Evolutionary conservation across 2,113 vertebrate genomes (phyloP).

Genomic region (Chamaea fasciata): DNA sequence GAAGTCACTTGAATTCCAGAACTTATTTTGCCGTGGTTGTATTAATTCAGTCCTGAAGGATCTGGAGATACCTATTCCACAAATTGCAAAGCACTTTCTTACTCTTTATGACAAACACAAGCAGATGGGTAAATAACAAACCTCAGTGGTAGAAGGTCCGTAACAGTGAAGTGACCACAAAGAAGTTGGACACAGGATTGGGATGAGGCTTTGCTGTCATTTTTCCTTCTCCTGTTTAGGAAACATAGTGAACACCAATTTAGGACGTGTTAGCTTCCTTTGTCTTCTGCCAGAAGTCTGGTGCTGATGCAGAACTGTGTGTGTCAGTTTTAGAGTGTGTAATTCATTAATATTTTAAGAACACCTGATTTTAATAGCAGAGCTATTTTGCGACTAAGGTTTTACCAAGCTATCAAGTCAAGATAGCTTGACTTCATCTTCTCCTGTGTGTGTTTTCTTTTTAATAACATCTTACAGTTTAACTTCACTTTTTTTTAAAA

Average conservation of each 20-base stretch:
- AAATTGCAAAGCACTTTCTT: neutral
- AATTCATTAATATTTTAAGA: neutral
- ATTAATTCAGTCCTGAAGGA: neutral
- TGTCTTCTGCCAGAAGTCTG: neutral
- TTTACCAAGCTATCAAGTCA: neutral
- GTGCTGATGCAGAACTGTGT: neutral
- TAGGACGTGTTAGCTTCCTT: rapidly evolving
- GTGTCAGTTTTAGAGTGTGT: neutral
- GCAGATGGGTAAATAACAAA: neutral
- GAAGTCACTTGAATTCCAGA: neutral
- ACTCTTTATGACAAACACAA: neutral
- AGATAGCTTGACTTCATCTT: neutral
- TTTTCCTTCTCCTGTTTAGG: neutral
- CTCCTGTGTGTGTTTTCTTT: neutral
- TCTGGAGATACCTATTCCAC: neutral
- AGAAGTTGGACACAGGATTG: neutral
- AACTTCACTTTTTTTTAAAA: neutral
- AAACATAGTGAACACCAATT: neutral
- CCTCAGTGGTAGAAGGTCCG: neutral
- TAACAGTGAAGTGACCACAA: neutral
- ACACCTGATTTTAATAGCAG: neutral
- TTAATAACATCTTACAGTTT: neutral
- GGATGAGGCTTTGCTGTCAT: neutral
- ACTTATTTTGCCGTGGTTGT: neutral
- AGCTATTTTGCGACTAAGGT: neutral